A percentile compares a stretch with the other conserved stretches of the same genome.
These are phyloP conservation scores for Rattus rattus DNA, from an alignment of 2,113 vertebrate genomes.

Conservation along the genomic window DNA sequence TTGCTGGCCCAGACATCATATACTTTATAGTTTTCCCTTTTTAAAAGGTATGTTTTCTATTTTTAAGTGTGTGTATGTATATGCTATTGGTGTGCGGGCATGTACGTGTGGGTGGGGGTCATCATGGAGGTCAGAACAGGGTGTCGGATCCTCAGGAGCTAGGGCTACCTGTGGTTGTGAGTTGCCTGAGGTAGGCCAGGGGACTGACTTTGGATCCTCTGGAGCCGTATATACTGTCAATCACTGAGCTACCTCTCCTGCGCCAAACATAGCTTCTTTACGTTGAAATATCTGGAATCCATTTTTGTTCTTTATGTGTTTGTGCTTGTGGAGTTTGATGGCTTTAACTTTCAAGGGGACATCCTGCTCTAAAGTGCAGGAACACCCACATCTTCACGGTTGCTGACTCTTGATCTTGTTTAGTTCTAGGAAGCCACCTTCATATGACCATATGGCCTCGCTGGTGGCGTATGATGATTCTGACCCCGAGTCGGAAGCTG, in stretches of 20 bases:
- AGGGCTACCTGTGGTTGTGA: neutral
- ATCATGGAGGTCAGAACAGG: neutral
- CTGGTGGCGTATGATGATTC: slow-evolving; percentile 96
- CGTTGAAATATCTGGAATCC: neutral
- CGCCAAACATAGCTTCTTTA: neutral
- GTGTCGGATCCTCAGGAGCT: neutral
- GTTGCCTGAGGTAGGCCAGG: neutral
- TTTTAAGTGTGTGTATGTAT: neutral
- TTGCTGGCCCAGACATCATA: neutral
- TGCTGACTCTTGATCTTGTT: slow-evolving; percentile 18
- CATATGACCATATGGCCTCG: slow-evolving; percentile 87
- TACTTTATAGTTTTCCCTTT: neutral
- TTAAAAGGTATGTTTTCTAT: neutral
- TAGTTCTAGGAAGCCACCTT: slow-evolving; percentile 5
- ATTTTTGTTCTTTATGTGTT: neutral
- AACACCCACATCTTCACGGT: accelerated
- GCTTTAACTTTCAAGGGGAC: neutral
- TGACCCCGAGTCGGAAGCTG: slow-evolving; percentile 88
- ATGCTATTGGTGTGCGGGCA: neutral
- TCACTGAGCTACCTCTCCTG: neutral
- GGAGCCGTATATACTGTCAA: neutral
- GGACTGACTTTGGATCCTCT: neutral
- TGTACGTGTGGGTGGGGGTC: neutral
- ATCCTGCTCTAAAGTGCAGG: neutral
- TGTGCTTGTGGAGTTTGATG: neutral